Percentiles rank a stretch among this genome's conserved stretches.
Conservation (phyloP, 2,113 vertebrate genomes). For the Mobula hypostoma region DNA sequence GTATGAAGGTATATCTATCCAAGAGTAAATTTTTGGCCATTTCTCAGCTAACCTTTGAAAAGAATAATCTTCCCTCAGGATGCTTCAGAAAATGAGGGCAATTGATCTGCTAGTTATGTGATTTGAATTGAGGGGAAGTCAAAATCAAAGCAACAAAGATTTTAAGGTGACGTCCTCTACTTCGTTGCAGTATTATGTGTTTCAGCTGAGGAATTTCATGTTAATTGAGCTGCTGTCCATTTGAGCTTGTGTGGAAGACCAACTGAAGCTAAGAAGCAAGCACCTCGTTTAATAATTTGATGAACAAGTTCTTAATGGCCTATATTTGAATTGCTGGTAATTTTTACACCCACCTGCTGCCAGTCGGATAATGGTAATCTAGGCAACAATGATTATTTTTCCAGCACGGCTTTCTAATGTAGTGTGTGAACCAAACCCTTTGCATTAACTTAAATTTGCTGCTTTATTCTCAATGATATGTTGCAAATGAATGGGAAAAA, state of each 20-base stretch:
- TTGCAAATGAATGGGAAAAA: conserved; percentile 27
- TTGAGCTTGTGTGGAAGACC: conserved; percentile 1
- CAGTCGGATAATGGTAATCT: neutral
- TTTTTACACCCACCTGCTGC: conserved; percentile 22
- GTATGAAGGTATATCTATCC: neutral
- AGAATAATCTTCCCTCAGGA: neutral
- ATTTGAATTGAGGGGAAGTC: neutral
- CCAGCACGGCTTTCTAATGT: neutral
- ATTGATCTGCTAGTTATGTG: neutral
- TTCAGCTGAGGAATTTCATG: neutral
- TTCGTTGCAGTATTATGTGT: neutral
- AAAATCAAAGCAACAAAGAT: neutral
- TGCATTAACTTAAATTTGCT: neutral
- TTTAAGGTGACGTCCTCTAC: neutral
- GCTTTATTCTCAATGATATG: neutral
- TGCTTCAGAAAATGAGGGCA: neutral
- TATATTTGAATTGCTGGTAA: conserved; percentile 15
- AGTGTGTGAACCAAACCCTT: neutral
- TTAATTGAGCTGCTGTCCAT: neutral
- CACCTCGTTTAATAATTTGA: conserved; percentile 22
- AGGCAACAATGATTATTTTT: neutral
- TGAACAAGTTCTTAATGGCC: neutral
- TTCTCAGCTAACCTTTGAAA: neutral
- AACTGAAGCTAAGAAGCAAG: neutral
- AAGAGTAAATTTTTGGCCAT: neutral